These are phyloP conservation scores for Seira musarum DNA, from an alignment of 2,888 invertebrate genomes.

Conservation along the genomic window DNA sequence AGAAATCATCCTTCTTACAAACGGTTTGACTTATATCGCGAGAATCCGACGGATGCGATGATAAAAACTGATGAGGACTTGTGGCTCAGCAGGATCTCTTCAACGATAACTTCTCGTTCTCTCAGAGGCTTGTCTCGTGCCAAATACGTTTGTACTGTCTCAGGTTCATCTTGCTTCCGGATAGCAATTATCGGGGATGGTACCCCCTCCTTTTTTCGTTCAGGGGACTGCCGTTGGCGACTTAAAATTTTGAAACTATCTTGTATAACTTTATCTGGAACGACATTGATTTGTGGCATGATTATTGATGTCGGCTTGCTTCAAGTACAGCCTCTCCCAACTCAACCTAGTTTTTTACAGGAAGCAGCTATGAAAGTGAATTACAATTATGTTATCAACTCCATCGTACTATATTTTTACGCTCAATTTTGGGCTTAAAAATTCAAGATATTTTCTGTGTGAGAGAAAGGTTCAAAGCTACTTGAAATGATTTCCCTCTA, in stretches of 20 bases:
- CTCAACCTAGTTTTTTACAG: no score
- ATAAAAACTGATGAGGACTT: background rate
- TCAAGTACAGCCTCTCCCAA: background rate
- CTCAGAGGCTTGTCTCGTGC: background rate
- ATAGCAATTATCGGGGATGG: no score
- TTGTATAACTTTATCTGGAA: background rate
- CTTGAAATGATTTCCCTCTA: no score
- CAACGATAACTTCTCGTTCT: background rate
- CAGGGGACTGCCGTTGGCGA: background rate
- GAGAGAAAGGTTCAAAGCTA: no score
- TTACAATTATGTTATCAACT: no score
- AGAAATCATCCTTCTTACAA: background rate
- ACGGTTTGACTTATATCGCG: background rate
- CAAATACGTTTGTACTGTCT: no score
- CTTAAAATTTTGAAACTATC: constrained; percentile 1
- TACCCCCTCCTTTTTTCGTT: background rate
- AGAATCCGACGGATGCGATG: background rate
- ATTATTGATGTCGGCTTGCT: background rate
- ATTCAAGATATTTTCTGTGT: no score
- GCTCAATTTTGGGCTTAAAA: no score
- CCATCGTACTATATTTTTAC: no score
- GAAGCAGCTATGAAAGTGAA: no score
- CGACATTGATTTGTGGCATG: background rate
- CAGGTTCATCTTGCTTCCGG: no score
- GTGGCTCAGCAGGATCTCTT: background rate